Evolutionary conservation across 1,140 invertebrate genomes (phyloP).

Genomic region (Anoplolepis gracilipes): DNA sequence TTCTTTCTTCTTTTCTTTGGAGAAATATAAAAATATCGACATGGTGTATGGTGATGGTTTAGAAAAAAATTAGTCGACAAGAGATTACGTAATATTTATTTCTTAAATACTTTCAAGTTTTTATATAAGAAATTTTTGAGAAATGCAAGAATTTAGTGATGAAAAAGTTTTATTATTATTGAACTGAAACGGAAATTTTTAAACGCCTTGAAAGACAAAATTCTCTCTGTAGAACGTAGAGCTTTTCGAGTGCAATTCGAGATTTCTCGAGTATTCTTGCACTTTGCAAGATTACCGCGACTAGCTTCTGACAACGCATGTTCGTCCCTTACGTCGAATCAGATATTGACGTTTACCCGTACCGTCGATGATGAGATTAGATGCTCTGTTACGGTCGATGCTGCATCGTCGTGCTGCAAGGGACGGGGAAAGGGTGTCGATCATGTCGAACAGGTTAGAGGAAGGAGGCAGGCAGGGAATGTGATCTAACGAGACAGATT

Average conservation of each 20-base stretch:
- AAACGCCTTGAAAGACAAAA: not conserved
- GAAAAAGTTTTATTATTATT: not conserved
- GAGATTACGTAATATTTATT: not conserved
- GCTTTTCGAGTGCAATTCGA: not conserved
- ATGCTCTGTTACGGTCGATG: constrained; percentile 43
- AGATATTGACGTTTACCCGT: constrained; percentile 39
- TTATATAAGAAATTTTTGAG: not conserved
- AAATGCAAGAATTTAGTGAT: not conserved
- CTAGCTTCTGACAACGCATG: constrained; percentile 18
- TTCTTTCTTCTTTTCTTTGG: not conserved
- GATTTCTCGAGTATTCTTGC: constrained; percentile 20
- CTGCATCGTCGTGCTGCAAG: constrained; percentile 6
- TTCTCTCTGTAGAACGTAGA: not conserved
- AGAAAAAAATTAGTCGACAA: not conserved
- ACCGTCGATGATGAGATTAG: constrained; percentile 44
- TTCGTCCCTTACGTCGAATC: constrained; percentile 15
- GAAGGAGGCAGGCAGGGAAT: not conserved
- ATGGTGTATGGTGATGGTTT: not conserved
- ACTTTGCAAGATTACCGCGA: constrained; percentile 40
- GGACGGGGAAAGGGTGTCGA: constrained; percentile 37
- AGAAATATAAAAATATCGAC: not conserved
- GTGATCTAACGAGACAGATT: constrained; percentile 51
- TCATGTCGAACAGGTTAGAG: constrained; percentile 33
- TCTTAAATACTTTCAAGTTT: not conserved
- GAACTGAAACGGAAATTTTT: not conserved